Evolutionary conservation across 1,140 invertebrate species (phyloP).

Genomic region (Ceratoteleas bidentatus): DNA sequence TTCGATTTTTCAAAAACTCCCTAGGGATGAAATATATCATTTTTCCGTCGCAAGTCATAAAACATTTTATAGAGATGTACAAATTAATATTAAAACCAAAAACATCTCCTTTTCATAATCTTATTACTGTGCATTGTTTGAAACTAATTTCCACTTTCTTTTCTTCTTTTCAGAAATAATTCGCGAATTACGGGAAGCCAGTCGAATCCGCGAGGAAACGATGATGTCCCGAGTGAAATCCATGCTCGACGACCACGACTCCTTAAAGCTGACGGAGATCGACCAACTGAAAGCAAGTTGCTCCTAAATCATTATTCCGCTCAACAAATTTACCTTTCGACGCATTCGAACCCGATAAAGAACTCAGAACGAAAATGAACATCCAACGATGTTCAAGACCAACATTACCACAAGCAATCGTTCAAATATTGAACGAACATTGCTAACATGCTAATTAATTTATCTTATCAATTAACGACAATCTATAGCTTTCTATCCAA

Average conservation of each 20-base stretch:
- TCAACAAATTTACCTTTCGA: background rate
- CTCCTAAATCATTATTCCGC: too few species aligned
- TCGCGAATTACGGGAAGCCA: conserved; percentile 88
- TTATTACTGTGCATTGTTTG: too few species aligned
- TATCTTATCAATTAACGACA: conserved; percentile 60
- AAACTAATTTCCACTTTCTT: background rate
- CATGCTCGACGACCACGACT: conserved; percentile 83
- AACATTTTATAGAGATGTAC: too few species aligned
- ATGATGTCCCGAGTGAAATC: conserved; percentile 83
- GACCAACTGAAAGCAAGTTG: conserved; percentile 74
- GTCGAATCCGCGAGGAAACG: conserved; percentile 86
- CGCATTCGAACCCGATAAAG: background rate
- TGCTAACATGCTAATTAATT: conserved; percentile 58
- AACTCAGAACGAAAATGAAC: background rate
- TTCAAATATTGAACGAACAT: conserved; percentile 56
- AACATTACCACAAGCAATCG: conserved; percentile 43
- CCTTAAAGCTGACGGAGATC: conserved; percentile 70
- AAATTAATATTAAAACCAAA: too few species aligned
- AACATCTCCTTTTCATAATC: too few species aligned
- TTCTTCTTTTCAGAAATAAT: conserved; percentile 83
- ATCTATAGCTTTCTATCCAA: conserved; percentile 49
- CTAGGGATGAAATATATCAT: too few species aligned
- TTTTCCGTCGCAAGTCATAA: too few species aligned
- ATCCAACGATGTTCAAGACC: conserved; percentile 13
- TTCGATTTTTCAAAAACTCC: too few species aligned